Base-by-base conservation (phyloP, 2,797 vertebrate genomes). In the Megaceryle alcyon region DNA sequence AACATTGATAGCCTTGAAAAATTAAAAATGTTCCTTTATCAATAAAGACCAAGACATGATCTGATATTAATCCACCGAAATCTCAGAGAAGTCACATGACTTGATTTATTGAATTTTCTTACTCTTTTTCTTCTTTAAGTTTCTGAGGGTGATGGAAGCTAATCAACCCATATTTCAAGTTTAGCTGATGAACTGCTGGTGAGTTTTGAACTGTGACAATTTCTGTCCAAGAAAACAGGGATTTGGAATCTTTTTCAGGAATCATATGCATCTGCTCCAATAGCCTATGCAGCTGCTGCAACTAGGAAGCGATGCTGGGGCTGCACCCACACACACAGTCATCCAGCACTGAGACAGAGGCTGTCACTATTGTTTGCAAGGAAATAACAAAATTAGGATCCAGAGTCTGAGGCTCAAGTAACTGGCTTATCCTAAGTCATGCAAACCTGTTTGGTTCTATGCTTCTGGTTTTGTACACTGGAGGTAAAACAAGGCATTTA, bases 271-370 rank as follows among this genome's bases (percentile, higher is more conserved):
- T 29, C 65, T 59, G 35, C 13, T 82, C 37, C 59, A 54, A 12
- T 5, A 51, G 37, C 4, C 29, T 61, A 29, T 14, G 48, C 25
- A 63, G 37, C 53, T 64, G 37, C 35, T 82, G 3, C 46, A 75
- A 33, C 11, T 15, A 51, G 33, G 26, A 28, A 84, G 70, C 37
- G 20, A 14, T 68, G 37, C 57, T 14, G 23, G 72, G 37, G 49
- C 65, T 66, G 53, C 44, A 44, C 31, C 43, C 0, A 2, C 33
- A 37, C 2, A 4, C 12, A 1, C 1, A 4, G 14, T 10, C 6
- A 0, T 4, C 6, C 41, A 56, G 56, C 41, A 28, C 6, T n/a
- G 19, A 75, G 21, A 9, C 31, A n/a, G 68, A 4, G 57, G 20
- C 29, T 25, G 22, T 18, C 56, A 20, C 2, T 18, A 15, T 9